Percentiles rank a stretch among this genome's conserved stretches.
phyloP scores from a whole-genome alignment of 2,113 vertebrate species.

The Ameiurus melas region DNA sequence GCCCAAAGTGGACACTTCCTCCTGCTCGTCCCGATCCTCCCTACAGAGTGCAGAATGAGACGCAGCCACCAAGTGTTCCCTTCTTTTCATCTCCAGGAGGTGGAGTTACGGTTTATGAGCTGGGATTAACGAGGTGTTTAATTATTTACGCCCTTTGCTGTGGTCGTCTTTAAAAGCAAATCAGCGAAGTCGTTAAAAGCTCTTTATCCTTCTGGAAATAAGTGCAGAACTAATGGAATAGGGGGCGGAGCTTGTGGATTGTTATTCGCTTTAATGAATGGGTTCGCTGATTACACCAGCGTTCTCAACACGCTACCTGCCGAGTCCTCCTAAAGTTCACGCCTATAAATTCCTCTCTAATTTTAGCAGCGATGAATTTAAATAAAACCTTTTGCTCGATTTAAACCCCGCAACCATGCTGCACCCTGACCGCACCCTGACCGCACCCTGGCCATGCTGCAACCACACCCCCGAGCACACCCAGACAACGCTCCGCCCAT shows the following conservation, averaged over 20 bases:
- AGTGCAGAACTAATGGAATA: too few species aligned
- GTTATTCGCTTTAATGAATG: not conserved
- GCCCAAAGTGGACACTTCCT: not conserved
- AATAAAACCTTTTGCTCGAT: too few species aligned
- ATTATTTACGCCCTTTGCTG: not conserved
- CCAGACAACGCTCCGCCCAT: not conserved
- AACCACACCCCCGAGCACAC: not conserved
- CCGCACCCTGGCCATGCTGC: not conserved
- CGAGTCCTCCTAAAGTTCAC: not conserved
- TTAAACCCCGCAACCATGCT: not conserved
- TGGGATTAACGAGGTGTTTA: not conserved
- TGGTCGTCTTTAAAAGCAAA: not conserved
- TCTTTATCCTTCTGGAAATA: not conserved
- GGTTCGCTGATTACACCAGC: not conserved
- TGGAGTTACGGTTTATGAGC: not conserved
- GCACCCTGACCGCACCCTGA: not conserved
- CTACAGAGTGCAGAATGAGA: not conserved
- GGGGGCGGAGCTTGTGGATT: not conserved
- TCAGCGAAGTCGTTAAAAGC: not conserved
- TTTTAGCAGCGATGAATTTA: not conserved
- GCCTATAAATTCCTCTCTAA: not conserved
- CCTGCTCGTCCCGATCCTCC: not conserved
- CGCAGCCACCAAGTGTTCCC: not conserved
- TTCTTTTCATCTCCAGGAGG: not conserved
- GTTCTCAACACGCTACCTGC: not conserved